Evolutionary conservation across 2,797 vertebrate genomes (phyloP), one percentile per base, ranked within the genome.

Genomic region (Halcyon chelicuti): DNA sequence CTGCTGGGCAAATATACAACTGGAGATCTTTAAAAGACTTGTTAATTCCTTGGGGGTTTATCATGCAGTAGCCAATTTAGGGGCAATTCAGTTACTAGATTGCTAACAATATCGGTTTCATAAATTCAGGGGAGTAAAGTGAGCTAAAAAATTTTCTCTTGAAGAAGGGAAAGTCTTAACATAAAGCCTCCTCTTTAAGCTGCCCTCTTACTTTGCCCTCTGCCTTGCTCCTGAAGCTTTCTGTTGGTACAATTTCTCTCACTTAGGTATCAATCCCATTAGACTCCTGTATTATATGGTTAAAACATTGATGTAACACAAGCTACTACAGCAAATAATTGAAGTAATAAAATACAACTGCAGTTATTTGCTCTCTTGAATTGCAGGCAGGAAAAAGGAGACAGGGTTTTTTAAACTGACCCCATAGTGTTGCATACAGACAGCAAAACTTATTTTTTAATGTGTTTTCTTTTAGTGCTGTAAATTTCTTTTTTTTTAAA

Each of bases 271-370:
- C 89, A 94, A 90, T 93, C 89, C 94, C 91, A 95, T 95, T 77
- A 96, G 81, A 33, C 72, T 93, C 78, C 47, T 42, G 35, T 92
- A 92, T 90, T 89, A 58, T 68, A 90, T 72, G 89, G 80, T 95
- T 95, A 96, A 94, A 94, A 94, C 87, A 86, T 47, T 94, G 96
- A 96, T 94, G 91, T 93, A 96, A 88, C 79, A 86, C 85, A 88
- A 94, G 86, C 91, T 94, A 87, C 88, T 95, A 62, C 90, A 95
- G 80, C 87, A 96, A 96, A 96, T 97, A 95, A 96, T 96, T 94
- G 91, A 91, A 96, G 94, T 84, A 93, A 95, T 96, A 94, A 96
- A 97, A 95, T 94, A 96, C 87, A 90, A 94, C 68, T 88, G 87
- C 85, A 95, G 82, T 94, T 95, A 94, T 93, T 95, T 91, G 75